A percentile compares a stretch with the other conserved stretches of the same genome.
These are phyloP conservation scores for Serrognathus titanus DNA, from an alignment of 2,888 invertebrate genomes.

Conservation along the genomic window DNA sequence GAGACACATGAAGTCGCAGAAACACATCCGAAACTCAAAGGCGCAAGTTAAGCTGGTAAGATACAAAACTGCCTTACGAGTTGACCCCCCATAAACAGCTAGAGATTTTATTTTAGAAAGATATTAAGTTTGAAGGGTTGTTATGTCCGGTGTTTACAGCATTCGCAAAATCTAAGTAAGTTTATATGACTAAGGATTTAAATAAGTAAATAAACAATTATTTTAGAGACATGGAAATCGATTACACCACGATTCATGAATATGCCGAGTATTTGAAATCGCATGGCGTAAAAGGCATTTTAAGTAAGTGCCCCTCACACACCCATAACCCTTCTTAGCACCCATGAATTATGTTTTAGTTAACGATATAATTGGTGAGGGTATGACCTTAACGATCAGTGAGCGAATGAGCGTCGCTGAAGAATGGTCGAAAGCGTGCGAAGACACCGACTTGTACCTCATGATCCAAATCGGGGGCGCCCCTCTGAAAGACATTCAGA, in stretches of 20 bases:
- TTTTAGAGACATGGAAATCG: neutral
- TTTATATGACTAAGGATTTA: no score
- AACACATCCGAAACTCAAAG: neutral
- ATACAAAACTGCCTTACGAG: no score
- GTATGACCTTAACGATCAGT: conserved; percentile 59
- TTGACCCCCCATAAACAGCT: no score
- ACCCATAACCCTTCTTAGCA: no score
- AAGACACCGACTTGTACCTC: conserved; percentile 55
- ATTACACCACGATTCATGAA: neutral
- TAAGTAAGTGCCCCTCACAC: neutral
- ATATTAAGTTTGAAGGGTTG: neutral
- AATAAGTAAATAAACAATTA: no score
- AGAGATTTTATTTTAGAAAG: neutral
- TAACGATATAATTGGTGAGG: conserved; percentile 79
- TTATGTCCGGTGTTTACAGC: neutral
- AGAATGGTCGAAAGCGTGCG: conserved; percentile 59
- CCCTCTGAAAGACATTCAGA: conserved; percentile 62
- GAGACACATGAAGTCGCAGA: neutral
- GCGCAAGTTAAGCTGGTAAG: neutral
- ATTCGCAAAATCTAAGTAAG: neutral
- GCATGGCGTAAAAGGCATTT: neutral
- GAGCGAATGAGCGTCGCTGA: conserved; percentile 68
- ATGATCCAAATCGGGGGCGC: conserved; percentile 74
- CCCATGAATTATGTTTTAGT: conserved; percentile 51
- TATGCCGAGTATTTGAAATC: neutral